Evolutionary conservation across 2,888 invertebrate species (phyloP), one percentile per base, ranked within the genome.

Genomic region (Latrodectus hesperus): DNA sequence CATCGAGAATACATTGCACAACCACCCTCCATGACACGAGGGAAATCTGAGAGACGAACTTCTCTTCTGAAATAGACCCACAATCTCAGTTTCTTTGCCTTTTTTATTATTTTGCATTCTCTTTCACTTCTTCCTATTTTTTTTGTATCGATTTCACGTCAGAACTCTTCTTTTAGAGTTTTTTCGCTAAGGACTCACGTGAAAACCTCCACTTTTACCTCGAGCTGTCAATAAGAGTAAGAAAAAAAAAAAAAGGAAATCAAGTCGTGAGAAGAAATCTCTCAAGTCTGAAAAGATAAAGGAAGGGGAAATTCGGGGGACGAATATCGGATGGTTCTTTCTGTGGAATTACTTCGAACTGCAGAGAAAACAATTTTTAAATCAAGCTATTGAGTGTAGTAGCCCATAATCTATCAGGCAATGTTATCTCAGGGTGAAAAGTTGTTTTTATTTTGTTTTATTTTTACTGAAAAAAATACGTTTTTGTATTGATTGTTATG

Each of bases 91-190:
- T 82, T 65, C 81, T 82, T 74, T 76, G 64, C 60, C 64, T 14
- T 68, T 68, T 22, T 22, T 22, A 22, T 22, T 68, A 26, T 70
- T 70, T 9, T 55, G 68, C 53, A 67, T 75, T 55, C 75, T 22
- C 68, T 76, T 64, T 22, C 49, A 38, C 64, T 60, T 68, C 67
- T 55, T 74, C 53, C 67, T 53, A 70, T 64, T 55, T 78, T 72
- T 67, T 81, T 81, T 84, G 83, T 77, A 84, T 84, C 83, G 83
- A 84, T 84, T 84, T 84, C 83, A 84, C 77, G 83, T 84, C 83
- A 84, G 71, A 65, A 71, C 67, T 77, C 76, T 77, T 77, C 77
- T 84, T 82, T 67, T 67, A n/a, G 51, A 55, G 16, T 68, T 75
- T 82, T 82, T 67, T 16, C 10, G 68, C 14, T 38, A 67, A 74